A percentile compares a stretch with the other conserved stretches of the same genome.
These are phyloP conservation scores for Taeniopygia guttata DNA, from an alignment of 2,797 vertebrate genomes.

Conservation along the genomic window DNA sequence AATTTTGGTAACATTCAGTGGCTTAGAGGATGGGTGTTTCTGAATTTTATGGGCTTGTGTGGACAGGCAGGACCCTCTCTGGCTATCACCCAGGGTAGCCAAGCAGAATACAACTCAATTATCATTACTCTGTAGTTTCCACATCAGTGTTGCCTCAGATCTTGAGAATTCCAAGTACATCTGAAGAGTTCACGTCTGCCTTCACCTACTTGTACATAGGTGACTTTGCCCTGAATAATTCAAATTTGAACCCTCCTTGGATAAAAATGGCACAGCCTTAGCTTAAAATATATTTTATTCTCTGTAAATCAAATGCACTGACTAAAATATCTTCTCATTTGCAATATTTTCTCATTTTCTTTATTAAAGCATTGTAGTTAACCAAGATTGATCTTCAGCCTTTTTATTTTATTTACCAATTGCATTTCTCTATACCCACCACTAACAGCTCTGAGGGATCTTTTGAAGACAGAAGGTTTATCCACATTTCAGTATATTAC, in stretches of 20 bases:
- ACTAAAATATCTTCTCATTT: background rate
- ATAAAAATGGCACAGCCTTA: background rate
- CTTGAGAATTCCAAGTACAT: background rate
- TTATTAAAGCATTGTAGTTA: background rate
- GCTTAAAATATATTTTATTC: background rate
- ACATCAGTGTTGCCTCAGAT: fast-evolving
- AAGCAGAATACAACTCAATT: background rate
- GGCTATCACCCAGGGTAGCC: background rate
- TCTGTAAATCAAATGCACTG: background rate
- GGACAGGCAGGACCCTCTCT: background rate
- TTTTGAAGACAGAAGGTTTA: background rate
- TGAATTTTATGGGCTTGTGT: background rate
- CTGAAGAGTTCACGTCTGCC: background rate
- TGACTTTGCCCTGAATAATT: background rate
- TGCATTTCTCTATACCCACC: background rate
- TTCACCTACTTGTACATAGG: background rate
- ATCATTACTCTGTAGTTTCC: background rate
- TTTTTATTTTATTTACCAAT: background rate
- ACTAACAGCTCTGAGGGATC: background rate
- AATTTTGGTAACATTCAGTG: background rate
- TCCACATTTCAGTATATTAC: background rate
- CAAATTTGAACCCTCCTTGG: background rate
- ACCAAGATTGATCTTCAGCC: background rate
- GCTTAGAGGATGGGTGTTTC: background rate
- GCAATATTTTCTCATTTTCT: background rate